A percentile compares a stretch with the other conserved stretches of the same genome.
phyloP scores from a whole-genome alignment of 2,797 vertebrate species.

The Rhincodon typus region DNA sequence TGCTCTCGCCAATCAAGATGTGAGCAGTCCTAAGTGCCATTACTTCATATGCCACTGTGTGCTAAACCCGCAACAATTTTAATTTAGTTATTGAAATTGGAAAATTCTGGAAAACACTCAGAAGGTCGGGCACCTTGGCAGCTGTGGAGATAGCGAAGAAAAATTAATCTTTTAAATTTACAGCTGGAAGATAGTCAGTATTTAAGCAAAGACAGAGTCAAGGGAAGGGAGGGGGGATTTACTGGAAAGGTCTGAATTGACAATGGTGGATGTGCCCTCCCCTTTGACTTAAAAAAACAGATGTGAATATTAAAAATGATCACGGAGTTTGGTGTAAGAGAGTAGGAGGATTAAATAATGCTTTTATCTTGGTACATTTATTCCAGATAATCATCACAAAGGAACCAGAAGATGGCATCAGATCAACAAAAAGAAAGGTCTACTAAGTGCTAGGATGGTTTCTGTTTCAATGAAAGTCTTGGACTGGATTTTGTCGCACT shows the following conservation, averaged over 20 bases:
- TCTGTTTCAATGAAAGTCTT: neutral
- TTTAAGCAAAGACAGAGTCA: neutral
- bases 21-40: neutral
- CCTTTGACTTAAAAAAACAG: too few species aligned
- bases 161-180: neutral
- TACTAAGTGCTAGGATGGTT: neutral
- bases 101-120: neutral
- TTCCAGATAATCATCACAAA: neutral
- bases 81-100: neutral
- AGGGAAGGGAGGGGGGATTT: neutral
- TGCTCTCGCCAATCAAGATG: neutral
- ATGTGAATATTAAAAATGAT: neutral
- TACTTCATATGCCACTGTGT: neutral
- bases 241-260: neutral
- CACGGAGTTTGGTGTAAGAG: too few species aligned
- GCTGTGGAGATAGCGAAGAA: neutral
- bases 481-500: too few species aligned
- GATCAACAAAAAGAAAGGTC: neutral
- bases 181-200: neutral
- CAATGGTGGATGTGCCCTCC: too few species aligned
- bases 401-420: neutral
- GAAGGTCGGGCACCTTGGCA: neutral
- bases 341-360: neutral
- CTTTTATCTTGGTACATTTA: neutral
- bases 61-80: neutral